phyloP scores from a whole-genome alignment of 2,888 invertebrate species.

The Melanophora roralis region DNA sequence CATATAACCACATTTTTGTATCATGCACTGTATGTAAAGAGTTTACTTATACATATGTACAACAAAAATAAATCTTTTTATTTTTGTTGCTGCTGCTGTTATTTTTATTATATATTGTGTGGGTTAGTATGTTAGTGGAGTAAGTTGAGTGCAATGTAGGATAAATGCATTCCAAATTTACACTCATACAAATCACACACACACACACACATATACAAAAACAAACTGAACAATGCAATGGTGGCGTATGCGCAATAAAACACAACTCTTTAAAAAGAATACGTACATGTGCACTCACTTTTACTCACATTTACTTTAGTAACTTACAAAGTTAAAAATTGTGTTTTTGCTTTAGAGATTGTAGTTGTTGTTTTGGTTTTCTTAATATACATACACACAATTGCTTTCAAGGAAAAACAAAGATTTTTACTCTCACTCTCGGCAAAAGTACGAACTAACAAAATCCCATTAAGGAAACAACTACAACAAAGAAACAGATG shows the following conservation, averaged over 20 bases:
- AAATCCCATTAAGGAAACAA: not conserved
- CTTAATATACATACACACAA: constrained; percentile 12
- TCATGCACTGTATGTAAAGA: constrained; percentile 22
- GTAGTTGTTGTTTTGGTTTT: not conserved
- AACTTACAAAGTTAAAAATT: constrained; percentile 19
- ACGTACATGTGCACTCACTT: constrained; percentile 32
- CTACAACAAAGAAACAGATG: not conserved
- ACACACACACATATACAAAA: not conserved
- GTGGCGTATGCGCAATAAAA: constrained; percentile 61
- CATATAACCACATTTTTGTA: not conserved
- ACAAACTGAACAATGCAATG: constrained; percentile 16
- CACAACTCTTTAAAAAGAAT: not conserved
- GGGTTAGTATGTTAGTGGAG: constrained; percentile 67
- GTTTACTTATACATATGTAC: not conserved
- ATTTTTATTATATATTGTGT: constrained; percentile 40
- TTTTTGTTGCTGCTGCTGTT: constrained; percentile 4
- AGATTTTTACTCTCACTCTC: constrained; percentile 37
- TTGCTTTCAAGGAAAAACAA: not conserved
- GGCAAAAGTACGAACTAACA: not conserved
- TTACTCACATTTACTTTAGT: constrained; percentile 47
- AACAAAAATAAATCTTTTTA: constrained; percentile 2
- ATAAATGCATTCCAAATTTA: constrained; percentile 47
- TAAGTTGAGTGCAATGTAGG: constrained; percentile 55
- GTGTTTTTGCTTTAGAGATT: not conserved
- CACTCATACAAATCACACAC: constrained; percentile 12